These are phyloP conservation scores for Drosophila macrospina DNA, from an alignment of 2,888 invertebrate genomes.

Conservation along the genomic window DNA sequence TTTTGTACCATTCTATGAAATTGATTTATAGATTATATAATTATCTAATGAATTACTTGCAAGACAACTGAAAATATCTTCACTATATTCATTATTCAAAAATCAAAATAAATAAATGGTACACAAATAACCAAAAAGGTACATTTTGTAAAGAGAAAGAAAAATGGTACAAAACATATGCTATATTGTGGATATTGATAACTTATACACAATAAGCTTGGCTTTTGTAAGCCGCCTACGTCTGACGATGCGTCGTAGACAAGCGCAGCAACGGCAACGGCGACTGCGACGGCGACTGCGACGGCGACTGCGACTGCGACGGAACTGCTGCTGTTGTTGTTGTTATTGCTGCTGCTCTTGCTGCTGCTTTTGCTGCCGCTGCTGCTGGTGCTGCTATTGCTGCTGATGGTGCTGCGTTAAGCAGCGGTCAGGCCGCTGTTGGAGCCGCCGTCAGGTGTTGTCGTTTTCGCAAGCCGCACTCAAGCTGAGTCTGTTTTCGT, in stretches of 20 bases:
- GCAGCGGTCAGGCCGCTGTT: constrained; percentile 46
- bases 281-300: constrained; percentile 1
- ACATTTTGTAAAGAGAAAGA: not conserved
- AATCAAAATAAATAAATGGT: too few species aligned
- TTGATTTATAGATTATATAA: too few species aligned
- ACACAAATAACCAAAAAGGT: not conserved
- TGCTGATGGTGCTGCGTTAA: constrained; percentile 8
- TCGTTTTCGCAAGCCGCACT: constrained; percentile 81
- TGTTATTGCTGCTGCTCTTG: not conserved
- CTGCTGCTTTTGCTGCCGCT: not conserved
- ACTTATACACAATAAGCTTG: constrained; percentile 39
- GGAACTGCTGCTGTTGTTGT: not conserved
- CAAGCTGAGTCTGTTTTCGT: constrained; percentile 82
- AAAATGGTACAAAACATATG: not conserved
- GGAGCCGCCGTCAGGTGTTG: constrained; percentile 72
- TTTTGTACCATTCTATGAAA: too few species aligned
- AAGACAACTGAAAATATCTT: too few species aligned
- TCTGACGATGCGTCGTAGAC: constrained; percentile 28
- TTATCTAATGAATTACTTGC: too few species aligned
- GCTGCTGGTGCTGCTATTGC: not conserved
- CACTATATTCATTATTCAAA: too few species aligned
- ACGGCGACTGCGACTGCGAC: too few species aligned
- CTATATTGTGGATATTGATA: too few species aligned
- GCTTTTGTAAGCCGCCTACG: constrained; percentile 23
- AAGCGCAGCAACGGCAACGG: constrained; percentile 30